phyloP scores from a whole-genome alignment of 2,797 vertebrate species.

The Cossypha caffra region DNA sequence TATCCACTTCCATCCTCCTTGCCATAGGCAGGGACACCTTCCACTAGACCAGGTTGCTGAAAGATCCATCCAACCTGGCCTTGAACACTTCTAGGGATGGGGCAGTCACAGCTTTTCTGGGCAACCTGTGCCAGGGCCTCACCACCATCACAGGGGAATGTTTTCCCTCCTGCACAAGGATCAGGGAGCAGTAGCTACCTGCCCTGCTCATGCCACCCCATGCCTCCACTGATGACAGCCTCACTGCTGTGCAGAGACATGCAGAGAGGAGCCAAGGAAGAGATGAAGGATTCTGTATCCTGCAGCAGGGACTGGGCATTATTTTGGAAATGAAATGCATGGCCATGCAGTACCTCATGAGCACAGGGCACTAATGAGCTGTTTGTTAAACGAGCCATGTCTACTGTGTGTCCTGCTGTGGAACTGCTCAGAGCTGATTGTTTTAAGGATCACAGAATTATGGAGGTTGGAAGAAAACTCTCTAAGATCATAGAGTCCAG shows the following conservation, averaged over 20 bases:
- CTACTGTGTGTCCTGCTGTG: neutral
- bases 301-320: neutral
- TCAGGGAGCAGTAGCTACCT: neutral
- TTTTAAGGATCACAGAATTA: neutral
- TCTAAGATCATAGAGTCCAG: neutral
- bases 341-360: neutral
- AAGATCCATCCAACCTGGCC: neutral
- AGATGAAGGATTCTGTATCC: neutral
- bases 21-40: neutral
- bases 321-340: neutral
- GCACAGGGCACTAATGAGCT: rapidly evolving
- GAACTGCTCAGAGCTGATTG: neutral
- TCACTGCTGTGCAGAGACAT: neutral
- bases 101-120: neutral
- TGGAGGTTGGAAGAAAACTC: neutral
- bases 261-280: neutral
- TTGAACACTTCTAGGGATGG: neutral
- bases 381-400: neutral
- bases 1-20: neutral
- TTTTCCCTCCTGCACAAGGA: neutral
- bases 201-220: neutral
- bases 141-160: neutral
- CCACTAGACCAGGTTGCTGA: neutral
- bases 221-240: neutral
- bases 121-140: neutral